Evolutionary conservation across 2,888 invertebrate species (phyloP), one percentile per base, ranked within the genome.

Genomic region (Globia sparganii): DNA sequence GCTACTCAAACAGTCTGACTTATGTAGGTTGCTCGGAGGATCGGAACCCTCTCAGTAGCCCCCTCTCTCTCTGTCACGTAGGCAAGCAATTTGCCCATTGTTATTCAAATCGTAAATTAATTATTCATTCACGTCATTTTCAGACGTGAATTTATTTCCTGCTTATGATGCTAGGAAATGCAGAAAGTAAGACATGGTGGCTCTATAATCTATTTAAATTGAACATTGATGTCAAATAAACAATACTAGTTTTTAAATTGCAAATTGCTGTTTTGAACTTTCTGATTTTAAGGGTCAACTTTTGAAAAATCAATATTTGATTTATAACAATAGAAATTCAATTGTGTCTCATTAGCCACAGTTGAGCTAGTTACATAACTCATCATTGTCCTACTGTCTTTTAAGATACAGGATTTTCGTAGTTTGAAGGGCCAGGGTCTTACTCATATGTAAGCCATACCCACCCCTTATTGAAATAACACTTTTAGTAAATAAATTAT

Each of bases 61-160:
- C 72, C 82, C 78, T 83, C 82, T 81, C 87, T 85, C 65, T 85
- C 74, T 31, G 70, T 72, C 80, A 77, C 79, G 74, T 70, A 79
- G 80, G 85, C 86, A 88, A 92, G 91, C 91, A 93, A 94, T 93
- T 93, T 92, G 89, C 88, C 88, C 83, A 94, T 94, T 95, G 94
- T 94, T 93, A 94, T 95, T 94, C 91, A 94, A 94, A 95, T 93
- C 90, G 89, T 88, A 91, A 93, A 95, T 95, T 93, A 94, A 93
- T 92, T 92, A 94, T 92, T 93, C 93, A 94, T 94, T 93, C 94
- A 91, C 91, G 91, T 93, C 93, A 93, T 90, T 93, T 91, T 88
- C 93, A 92, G 91, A 90, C 90, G 89, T 90, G 88, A 88, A 91
- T 92, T 91, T 91, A 91, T 91, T 90, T 91, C 87, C 78, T 85